These are phyloP conservation scores for Ceratitis capitata DNA, from an alignment of 1,140 invertebrate genomes.

Conservation along the genomic window DNA sequence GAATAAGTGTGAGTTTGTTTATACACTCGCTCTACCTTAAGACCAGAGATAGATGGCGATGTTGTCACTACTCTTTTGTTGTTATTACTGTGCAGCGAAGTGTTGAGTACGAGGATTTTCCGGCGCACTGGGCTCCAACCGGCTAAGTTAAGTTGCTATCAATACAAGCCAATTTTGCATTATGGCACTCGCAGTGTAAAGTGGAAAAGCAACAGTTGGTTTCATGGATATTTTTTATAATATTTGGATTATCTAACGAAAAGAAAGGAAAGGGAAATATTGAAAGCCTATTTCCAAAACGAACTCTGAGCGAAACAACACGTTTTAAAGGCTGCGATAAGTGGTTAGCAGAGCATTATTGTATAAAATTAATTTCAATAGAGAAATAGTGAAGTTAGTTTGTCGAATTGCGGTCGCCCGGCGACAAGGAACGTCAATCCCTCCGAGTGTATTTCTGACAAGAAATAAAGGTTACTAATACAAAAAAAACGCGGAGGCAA, in stretches of 20 bases:
- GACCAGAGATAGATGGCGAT: neutral
- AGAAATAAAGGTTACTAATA: too few relatives aligned
- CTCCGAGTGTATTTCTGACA: too few relatives aligned
- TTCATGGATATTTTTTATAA: neutral
- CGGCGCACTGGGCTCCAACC: neutral
- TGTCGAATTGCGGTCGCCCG: too few relatives aligned
- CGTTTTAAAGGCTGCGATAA: too few relatives aligned
- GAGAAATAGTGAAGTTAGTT: too few relatives aligned
- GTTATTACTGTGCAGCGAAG: neutral
- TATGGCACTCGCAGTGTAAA: neutral
- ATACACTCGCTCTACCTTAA: neutral
- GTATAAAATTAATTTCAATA: too few relatives aligned
- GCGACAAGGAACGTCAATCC: too few relatives aligned
- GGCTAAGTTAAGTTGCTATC: neutral
- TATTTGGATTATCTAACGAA: neutral
- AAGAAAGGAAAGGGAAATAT: neutral
- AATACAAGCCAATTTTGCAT: neutral
- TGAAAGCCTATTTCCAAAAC: neutral
- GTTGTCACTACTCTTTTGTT: neutral
- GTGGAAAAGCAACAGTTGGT: neutral
- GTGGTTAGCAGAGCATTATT: too few relatives aligned
- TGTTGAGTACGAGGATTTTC: neutral
- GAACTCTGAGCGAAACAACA: neutral
- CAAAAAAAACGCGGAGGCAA: too few relatives aligned
- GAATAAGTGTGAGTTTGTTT: neutral